Percentiles rank a stretch among this genome's conserved stretches.
These are phyloP conservation scores for Zaprionus inermis DNA, from an alignment of 1,140 invertebrate genomes.

Conservation along the genomic window DNA sequence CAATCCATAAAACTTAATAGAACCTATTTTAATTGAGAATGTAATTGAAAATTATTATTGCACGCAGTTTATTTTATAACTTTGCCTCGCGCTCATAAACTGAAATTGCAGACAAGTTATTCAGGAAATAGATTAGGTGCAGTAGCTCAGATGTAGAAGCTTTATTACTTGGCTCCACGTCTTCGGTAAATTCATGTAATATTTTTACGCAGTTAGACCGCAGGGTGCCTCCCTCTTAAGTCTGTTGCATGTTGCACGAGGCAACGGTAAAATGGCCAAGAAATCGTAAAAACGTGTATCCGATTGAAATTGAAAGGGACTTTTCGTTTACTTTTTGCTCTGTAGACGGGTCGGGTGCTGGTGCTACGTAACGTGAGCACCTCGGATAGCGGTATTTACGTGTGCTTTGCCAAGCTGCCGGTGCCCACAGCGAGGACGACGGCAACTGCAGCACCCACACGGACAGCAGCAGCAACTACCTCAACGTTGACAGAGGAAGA, in stretches of 20 bases:
- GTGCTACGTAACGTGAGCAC: conserved; percentile 74
- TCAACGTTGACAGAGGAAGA: conserved; percentile 31
- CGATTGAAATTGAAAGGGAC: conserved; percentile 5
- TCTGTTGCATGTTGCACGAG: not conserved
- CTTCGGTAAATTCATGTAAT: not conserved
- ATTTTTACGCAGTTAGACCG: not conserved
- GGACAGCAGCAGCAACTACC: conserved; percentile 48
- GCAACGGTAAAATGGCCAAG: not conserved
- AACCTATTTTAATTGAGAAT: no score
- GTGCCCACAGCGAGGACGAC: conserved; percentile 34
- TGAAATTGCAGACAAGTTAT: no score
- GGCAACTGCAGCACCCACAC: conserved; percentile 22
- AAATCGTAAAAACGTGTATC: conserved; percentile 1
- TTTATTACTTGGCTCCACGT: no score
- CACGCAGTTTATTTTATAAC: no score
- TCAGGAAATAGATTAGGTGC: no score
- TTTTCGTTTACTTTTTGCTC: not conserved
- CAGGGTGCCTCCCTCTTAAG: not conserved
- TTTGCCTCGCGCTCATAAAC: no score
- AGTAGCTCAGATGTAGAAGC: no score
- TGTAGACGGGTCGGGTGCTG: conserved; percentile 73
- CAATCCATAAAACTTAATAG: no score
- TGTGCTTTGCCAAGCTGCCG: conserved; percentile 75
- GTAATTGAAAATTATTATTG: no score
- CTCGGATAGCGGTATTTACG: conserved; percentile 73